phyloP scores from a whole-genome alignment of 2,113 vertebrate species.

The Pavo muticus region DNA sequence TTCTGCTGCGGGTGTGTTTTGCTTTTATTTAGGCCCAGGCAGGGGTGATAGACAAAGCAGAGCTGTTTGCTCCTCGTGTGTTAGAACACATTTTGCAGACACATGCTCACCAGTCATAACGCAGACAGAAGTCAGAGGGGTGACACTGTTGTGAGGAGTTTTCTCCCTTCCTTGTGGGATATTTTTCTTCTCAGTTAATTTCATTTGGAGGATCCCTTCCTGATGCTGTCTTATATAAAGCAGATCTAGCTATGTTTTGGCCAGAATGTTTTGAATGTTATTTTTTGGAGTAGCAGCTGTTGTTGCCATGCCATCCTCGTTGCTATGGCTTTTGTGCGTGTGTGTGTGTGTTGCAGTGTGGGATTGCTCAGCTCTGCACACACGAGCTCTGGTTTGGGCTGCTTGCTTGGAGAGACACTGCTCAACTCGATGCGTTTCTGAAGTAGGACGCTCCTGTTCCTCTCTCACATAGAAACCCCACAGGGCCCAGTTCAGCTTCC shows the following conservation, averaged over 20 bases:
- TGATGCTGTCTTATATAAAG: not conserved
- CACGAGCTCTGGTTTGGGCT: not conserved
- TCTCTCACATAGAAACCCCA: fast-evolving
- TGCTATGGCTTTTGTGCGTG: slow-evolving; percentile 63
- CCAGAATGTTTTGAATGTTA: not conserved
- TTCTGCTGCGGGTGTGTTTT: not conserved
- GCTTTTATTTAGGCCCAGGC: not conserved
- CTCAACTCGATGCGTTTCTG: not conserved
- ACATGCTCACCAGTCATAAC: not conserved
- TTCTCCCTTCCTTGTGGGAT: not conserved
- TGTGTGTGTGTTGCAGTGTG: not conserved
- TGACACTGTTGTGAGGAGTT: not conserved
- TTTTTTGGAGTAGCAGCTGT: slow-evolving; percentile 37
- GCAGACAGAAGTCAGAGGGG: not conserved
- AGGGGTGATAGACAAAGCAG: not conserved
- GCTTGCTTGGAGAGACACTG: not conserved
- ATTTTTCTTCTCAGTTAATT: not conserved
- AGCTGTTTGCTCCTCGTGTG: not conserved
- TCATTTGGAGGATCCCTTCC: not conserved
- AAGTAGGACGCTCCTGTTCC: fast-evolving
- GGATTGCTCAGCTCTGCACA: slow-evolving; percentile 1
- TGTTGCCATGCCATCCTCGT: slow-evolving; percentile 60
- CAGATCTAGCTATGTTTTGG: not conserved
- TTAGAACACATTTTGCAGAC: not conserved
- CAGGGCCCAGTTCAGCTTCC: not conserved